phyloP scores from a whole-genome alignment of 1,140 invertebrate genomes.

The Hyphantria cunea region DNA sequence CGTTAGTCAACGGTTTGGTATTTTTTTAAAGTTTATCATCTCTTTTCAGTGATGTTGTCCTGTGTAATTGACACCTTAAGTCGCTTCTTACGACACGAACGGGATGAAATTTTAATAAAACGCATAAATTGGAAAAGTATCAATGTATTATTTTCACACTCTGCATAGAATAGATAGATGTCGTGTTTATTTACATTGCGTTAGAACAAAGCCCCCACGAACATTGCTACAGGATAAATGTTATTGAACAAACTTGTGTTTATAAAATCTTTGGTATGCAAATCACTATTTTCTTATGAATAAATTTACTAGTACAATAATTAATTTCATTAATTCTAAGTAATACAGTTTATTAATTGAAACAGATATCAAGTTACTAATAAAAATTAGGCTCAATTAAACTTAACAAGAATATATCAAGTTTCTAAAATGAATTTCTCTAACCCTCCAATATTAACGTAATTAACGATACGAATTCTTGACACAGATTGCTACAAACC shows the following conservation, averaged over 20 bases:
- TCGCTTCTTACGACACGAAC: too few species aligned
- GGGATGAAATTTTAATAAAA: slow-evolving; percentile 44
- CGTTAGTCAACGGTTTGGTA: too few species aligned
- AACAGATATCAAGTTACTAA: too few species aligned
- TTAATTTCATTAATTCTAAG: not conserved
- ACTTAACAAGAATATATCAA: not conserved
- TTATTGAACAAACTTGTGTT: slow-evolving; percentile 17
- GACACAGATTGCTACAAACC: too few species aligned
- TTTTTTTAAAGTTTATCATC: too few species aligned
- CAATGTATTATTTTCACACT: slow-evolving; percentile 70
- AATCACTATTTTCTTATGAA: slow-evolving; percentile 28
- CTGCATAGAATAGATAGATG: slow-evolving; percentile 43
- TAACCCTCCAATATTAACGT: not conserved
- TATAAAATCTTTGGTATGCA: slow-evolving; percentile 41
- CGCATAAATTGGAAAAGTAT: slow-evolving; percentile 56
- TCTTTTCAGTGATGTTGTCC: too few species aligned
- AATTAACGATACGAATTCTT: not conserved
- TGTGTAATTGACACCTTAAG: too few species aligned
- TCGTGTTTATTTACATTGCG: slow-evolving; percentile 40
- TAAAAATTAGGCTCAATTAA: not conserved
- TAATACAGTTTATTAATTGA: not conserved
- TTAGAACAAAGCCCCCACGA: slow-evolving; percentile 16
- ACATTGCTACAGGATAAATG: slow-evolving; percentile 7
- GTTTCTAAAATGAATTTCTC: not conserved
- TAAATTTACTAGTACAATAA: not conserved